phyloP scores from a whole-genome alignment of 2,113 vertebrate genomes.

The Hymenochirus boettgeri region DNA sequence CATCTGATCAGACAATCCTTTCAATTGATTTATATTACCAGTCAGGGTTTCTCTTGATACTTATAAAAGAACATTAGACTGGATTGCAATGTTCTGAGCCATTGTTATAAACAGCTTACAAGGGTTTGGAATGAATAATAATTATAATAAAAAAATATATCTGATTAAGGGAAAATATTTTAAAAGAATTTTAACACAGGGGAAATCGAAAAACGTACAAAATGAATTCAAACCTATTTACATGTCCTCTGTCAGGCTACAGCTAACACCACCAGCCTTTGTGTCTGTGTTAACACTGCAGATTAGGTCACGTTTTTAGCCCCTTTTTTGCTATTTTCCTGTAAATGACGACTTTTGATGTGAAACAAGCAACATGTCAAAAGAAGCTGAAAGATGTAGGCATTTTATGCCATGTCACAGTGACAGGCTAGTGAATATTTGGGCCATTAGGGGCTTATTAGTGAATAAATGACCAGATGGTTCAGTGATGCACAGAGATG shows the following conservation, averaged over 20 bases:
- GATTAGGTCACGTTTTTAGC: slow-evolving; percentile 99
- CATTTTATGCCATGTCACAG: slow-evolving; percentile 99
- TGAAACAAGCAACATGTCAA: slow-evolving; percentile 99
- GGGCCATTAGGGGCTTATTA: slow-evolving; percentile 99
- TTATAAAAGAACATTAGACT: background rate
- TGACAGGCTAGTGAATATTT: slow-evolving; percentile 99
- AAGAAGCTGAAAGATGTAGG: slow-evolving; percentile 99
- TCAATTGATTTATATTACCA: background rate
- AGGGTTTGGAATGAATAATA: slow-evolving; percentile 54
- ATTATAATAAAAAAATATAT: slow-evolving; percentile 55
- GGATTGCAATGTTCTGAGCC: background rate
- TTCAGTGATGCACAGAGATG: slow-evolving; percentile 99
- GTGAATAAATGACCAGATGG: slow-evolving; percentile 99
- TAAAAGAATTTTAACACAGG: slow-evolving; percentile 77
- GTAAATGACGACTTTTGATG: slow-evolving; percentile 99
- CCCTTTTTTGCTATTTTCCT: slow-evolving; percentile 98
- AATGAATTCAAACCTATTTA: slow-evolving; percentile 96
- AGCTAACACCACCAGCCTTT: slow-evolving; percentile 96
- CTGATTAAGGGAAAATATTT: slow-evolving; percentile 68
- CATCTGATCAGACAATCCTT: background rate
- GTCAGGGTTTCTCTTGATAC: background rate
- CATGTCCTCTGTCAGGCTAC: slow-evolving; percentile 93
- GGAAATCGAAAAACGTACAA: slow-evolving; percentile 74
- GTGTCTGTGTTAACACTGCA: slow-evolving; percentile 98
- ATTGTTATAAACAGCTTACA: slow-evolving; percentile 39